Conservation (phyloP, 2,888 invertebrate species). For the Diloba caeruleocephala region DNA sequence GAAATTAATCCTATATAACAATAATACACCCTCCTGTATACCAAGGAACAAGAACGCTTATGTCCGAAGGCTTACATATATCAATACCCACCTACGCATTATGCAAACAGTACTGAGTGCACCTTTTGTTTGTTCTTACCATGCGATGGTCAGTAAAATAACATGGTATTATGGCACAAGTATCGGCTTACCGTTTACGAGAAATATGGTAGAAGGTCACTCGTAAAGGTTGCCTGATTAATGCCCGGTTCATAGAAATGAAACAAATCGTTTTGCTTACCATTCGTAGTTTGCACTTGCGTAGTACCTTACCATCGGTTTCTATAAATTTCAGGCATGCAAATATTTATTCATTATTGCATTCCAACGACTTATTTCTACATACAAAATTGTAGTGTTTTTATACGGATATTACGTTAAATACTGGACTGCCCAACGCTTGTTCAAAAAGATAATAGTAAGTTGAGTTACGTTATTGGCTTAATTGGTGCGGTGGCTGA, state of each 20-base stretch:
- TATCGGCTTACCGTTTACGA: slow-evolving; percentile 39
- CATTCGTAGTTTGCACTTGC: no score
- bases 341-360: no score
- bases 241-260: background rate
- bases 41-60: slow-evolving; percentile 6
- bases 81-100: slow-evolving; percentile 49
- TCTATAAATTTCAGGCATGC: no score
- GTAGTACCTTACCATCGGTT: no score
- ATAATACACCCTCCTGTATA: slow-evolving; percentile 19
- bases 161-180: slow-evolving; percentile 45
- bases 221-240: slow-evolving; percentile 7
- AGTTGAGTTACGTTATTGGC: no score
- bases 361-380: no score
- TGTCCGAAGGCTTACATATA: slow-evolving; percentile 21
- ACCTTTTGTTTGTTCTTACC: slow-evolving; percentile 47
- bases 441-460: no score
- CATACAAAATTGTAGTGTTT: no score
- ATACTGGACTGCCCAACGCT: no score
- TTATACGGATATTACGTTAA: no score
- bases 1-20: slow-evolving; percentile 6
- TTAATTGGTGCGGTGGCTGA: no score
- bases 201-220: slow-evolving; percentile 25
- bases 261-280: no score
- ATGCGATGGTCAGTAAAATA: slow-evolving; percentile 36
- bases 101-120: slow-evolving; percentile 46